Evolutionary conservation across 2,888 invertebrate species (phyloP).

Genomic region (Epicampocera succincta): DNA sequence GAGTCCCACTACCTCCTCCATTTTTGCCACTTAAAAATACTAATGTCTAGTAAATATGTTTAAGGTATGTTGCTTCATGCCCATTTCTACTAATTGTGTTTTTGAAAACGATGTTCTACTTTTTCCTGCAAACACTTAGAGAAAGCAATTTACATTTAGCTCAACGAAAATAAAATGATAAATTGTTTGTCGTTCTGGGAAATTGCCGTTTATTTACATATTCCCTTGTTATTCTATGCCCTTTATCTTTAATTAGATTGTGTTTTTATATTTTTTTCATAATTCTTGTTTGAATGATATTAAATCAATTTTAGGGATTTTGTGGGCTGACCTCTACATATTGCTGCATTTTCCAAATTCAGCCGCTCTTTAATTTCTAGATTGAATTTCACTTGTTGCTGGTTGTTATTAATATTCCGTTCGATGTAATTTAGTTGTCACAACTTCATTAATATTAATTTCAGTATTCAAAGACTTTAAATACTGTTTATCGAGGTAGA

Average conservation of each 20-base stretch:
- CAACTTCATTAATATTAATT: constrained; percentile 57
- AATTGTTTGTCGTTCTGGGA: constrained; percentile 80
- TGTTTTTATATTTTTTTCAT: not conserved
- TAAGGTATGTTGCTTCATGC: constrained; percentile 54
- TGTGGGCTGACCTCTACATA: constrained; percentile 51
- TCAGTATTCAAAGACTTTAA: not conserved
- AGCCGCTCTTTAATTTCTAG: constrained; percentile 8
- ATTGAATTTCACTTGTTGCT: constrained; percentile 39
- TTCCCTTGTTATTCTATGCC: not conserved
- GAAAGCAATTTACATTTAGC: not conserved
- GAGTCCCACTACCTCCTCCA: constrained; percentile 8
- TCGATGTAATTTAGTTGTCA: constrained; percentile 53
- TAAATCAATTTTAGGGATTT: constrained; percentile 32
- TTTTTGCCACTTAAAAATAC: constrained; percentile 31
- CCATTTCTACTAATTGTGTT: constrained; percentile 66
- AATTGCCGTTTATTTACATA: constrained; percentile 73
- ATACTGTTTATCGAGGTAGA: too few species aligned
- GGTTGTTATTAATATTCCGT: constrained; percentile 18
- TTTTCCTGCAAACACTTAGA: not conserved
- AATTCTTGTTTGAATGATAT: constrained; percentile 7
- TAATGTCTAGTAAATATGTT: constrained; percentile 25
- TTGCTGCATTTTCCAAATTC: constrained; percentile 34
- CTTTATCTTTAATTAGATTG: not conserved
- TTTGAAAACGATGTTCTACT: constrained; percentile 7
- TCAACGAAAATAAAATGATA: constrained; percentile 70